Base-by-base conservation (phyloP, 2,797 vertebrate species). In the Garrulus glandarius region DNA sequence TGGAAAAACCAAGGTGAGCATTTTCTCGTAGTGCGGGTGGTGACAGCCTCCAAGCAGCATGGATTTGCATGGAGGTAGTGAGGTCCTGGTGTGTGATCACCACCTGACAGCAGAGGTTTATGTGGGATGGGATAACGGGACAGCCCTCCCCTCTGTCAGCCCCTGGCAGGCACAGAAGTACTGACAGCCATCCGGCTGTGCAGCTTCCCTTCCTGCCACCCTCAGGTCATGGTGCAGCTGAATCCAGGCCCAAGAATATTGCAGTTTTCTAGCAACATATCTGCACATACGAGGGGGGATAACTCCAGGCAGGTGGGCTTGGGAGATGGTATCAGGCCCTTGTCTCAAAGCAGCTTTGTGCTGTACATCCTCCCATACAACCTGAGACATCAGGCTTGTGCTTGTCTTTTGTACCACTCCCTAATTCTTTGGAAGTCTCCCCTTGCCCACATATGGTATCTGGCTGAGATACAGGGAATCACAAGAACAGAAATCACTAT, bases 401-500 rank as follows among this genome's bases (percentile, higher is more conserved):
- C 80, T 94, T 88, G 76, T 77, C 52, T 93, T 84, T 71, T 0
- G 2, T 44, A 77, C 49, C 76, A 71, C 76, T 78, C 61, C 72
- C n/a, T 64, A 67, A 81, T 86, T 92, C 57, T 84, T 95, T 4
- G 1, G 56, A 70, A n/a, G 13, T 52, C 47, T 93, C 85, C 41
- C 65, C 23, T 71, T 92, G 53, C 65, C 67, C 72, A 39, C 44
- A 2, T 27, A 36, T 1, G 4, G 20, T 60, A 43, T 67, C 80
- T 94, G 80, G 47, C 70, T 91, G 76, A 77, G 65, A 82, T 11
- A n/a, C 9, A 46, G 56, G 17, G 60, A 84, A 76, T 41, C 79
- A 17, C 15, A 67, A 59, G 32, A 76, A 46, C 41, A 74, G 56
- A 82, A 94, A 70, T 72, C 10, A 7, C 37, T 41, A 4, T 15